These are phyloP conservation scores for Apistogramma diplotaenia DNA, from an alignment of 2,113 vertebrate species.

Conservation along the genomic window DNA sequence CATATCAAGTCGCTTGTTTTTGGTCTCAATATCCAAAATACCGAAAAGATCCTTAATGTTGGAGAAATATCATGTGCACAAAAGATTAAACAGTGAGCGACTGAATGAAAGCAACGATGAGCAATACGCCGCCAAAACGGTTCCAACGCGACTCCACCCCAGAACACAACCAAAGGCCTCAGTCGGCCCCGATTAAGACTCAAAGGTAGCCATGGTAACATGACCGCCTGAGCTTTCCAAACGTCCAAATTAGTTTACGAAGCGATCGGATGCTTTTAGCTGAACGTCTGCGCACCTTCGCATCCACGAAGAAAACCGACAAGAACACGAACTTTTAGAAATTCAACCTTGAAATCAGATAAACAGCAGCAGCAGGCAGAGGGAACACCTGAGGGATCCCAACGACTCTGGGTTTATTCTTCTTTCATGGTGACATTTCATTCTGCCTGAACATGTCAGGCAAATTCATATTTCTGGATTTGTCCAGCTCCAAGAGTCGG, in stretches of 20 bases:
- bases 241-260: too few relatives aligned
- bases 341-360: background rate
- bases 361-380: background rate
- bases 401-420: background rate
- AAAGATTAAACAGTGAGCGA: background rate
- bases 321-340: background rate
- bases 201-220: background rate
- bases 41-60: constrained; percentile 2
- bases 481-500: background rate
- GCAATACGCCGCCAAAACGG: background rate
- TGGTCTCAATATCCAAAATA: background rate
- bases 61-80: background rate
- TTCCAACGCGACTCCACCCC: background rate
- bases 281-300: background rate
- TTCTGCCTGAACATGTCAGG: background rate
- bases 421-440: background rate
- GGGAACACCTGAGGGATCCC: background rate
- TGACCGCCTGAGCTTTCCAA: background rate
- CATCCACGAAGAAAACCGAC: background rate
- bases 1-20: constrained; percentile 32
- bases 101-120: background rate
- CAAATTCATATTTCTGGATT: background rate
- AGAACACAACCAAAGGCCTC: background rate
- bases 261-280: background rate
- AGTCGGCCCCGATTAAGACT: background rate